Percentiles rank a stretch among this genome's conserved stretches.
Evolutionary conservation across 2,797 vertebrate species (phyloP).

Genomic region (Intellagama lesueurii): DNA sequence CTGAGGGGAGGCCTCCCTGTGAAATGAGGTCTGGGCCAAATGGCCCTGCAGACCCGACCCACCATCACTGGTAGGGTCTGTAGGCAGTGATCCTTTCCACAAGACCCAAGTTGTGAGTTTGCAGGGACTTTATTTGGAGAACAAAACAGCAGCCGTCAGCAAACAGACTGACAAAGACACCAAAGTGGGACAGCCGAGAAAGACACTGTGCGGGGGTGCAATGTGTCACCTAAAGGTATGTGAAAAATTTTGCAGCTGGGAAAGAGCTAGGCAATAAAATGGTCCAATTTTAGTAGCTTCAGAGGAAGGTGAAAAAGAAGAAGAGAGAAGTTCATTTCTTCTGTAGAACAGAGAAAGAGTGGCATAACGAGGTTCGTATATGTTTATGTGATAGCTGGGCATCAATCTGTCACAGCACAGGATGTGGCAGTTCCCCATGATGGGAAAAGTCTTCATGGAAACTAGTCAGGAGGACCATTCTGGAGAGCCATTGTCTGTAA

Average conservation of each 20-base stretch:
- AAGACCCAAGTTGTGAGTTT: slow-evolving; percentile 48
- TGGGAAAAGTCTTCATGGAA: no score
- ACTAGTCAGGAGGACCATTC: no score
- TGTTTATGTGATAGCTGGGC: background rate
- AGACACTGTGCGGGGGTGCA: slow-evolving; percentile 17
- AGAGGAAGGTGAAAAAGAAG: slow-evolving; percentile 30
- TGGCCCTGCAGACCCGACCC: no score
- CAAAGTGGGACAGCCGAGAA: slow-evolving; percentile 44
- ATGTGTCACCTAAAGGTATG: slow-evolving; percentile 22
- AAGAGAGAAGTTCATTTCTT: slow-evolving; percentile 21
- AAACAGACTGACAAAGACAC: slow-evolving; percentile 8
- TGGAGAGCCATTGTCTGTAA: no score
- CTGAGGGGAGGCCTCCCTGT: no score
- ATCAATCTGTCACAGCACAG: background rate
- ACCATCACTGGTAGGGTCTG: no score
- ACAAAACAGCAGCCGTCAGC: slow-evolving; percentile 49
- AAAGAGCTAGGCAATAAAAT: slow-evolving; percentile 34
- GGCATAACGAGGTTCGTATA: background rate
- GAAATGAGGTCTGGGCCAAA: no score
- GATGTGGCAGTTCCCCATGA: no score
- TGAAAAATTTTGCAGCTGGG: slow-evolving; percentile 41
- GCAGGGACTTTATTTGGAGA: slow-evolving; percentile 37
- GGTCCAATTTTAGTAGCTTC: slow-evolving; percentile 45
- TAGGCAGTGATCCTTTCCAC: slow-evolving; percentile 30
- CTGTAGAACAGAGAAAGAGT: background rate